Evolutionary conservation across 2,113 vertebrate species (phyloP).

Genomic region (Muntiacus muntjak): DNA sequence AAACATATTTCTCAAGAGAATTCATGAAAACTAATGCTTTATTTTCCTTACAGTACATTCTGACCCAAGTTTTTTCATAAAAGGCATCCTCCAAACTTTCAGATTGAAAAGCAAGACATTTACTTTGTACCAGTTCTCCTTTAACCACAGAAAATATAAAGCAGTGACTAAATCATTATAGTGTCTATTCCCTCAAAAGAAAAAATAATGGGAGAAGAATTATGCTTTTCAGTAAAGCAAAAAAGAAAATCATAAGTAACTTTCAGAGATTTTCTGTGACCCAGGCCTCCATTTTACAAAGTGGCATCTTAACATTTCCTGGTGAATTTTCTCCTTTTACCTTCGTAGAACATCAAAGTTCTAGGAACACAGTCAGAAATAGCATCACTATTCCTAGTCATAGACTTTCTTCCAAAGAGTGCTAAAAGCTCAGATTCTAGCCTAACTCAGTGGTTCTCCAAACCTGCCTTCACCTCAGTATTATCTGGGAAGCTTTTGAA

Average conservation of each 20-base stretch:
- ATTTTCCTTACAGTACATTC: constrained; percentile 11
- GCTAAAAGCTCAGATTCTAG: neutral
- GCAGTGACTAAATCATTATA: neutral
- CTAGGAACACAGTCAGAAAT: neutral
- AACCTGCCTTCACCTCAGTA: neutral
- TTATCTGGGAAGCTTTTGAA: neutral
- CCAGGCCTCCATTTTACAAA: neutral
- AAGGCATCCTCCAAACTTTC: neutral
- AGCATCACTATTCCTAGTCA: neutral
- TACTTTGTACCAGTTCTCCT: neutral
- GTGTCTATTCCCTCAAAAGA: neutral
- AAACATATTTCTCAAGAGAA: constrained; percentile 33
- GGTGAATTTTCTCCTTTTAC: neutral
- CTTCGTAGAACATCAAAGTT: neutral
- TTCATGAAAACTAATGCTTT: constrained; percentile 25
- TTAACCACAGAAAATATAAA: constrained; percentile 14
- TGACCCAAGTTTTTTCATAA: neutral
- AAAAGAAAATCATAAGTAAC: constrained; percentile 39
- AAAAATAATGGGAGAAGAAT: neutral
- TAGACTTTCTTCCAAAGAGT: neutral
- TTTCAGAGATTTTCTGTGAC: neutral
- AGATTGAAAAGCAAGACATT: neutral
- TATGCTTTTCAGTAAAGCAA: neutral
- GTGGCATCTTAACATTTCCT: neutral
- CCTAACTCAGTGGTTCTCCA: neutral